Evolutionary conservation across 2,888 invertebrate species (phyloP).

Genomic region (Phaonia tiefii): DNA sequence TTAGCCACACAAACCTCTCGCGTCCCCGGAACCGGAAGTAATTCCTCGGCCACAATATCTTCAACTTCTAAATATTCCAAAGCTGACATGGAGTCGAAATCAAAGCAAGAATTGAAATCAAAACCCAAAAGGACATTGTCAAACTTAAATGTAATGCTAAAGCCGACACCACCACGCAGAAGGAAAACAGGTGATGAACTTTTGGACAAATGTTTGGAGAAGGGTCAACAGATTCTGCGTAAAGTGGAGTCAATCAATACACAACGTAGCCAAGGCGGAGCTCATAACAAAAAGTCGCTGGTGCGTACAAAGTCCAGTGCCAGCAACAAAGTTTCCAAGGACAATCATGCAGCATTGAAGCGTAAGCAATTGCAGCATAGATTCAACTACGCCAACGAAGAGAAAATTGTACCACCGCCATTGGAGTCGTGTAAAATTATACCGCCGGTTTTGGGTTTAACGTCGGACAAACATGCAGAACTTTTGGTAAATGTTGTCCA

Average conservation of each 20-base stretch:
- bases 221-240: constrained; percentile 78
- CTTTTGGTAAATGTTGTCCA: constrained; percentile 77
- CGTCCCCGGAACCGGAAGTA: not conserved
- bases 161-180: not conserved
- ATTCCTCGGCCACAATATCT: not conserved
- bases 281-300: constrained; percentile 56
- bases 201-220: constrained; percentile 79
- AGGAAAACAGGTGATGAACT: constrained; percentile 74
- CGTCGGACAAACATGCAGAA: constrained; percentile 77
- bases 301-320: constrained; percentile 36
- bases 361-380: constrained; percentile 62
- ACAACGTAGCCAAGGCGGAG: constrained; percentile 54
- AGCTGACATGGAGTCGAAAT: not conserved
- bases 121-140: not conserved
- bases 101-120: not conserved
- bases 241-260: constrained; percentile 77
- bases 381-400: constrained; percentile 77
- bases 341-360: constrained; percentile 26
- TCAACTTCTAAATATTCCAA: not conserved
- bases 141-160: not conserved
- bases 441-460: constrained; percentile 77
- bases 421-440: constrained; percentile 79
- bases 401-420: constrained; percentile 74
- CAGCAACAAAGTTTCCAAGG: constrained; percentile 43
- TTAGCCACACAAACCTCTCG: too few species aligned